Conservation (phyloP, 1,140 invertebrate genomes). For the Psix sp. region DNA sequence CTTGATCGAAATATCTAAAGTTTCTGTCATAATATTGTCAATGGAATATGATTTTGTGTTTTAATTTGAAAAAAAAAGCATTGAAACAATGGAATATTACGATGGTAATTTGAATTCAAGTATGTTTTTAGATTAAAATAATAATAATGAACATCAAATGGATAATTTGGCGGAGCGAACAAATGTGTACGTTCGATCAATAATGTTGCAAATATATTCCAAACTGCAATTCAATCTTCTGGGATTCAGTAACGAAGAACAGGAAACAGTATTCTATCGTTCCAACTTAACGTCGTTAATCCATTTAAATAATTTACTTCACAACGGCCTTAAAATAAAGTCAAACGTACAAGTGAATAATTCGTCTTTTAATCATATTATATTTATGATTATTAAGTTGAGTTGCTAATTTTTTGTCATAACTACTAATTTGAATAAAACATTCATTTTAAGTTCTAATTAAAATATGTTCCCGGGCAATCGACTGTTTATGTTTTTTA, state of each 20-base stretch:
- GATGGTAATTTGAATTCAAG: not conserved
- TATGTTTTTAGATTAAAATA: slow-evolving; percentile 32
- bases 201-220: slow-evolving; percentile 56
- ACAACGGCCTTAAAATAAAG: slow-evolving; percentile 52
- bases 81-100: no score
- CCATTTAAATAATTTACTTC: slow-evolving; percentile 63
- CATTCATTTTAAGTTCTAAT: no score
- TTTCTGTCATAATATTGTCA: no score
- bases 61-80: no score
- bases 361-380: slow-evolving; percentile 42
- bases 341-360: slow-evolving; percentile 56
- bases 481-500: no score
- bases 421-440: not conserved
- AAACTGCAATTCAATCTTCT: slow-evolving; percentile 58
- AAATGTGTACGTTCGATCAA: slow-evolving; percentile 43
- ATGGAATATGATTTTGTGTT: no score
- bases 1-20: no score
- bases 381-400: slow-evolving; percentile 42
- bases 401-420: slow-evolving; percentile 1
- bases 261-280: slow-evolving; percentile 55
- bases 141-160: slow-evolving; percentile 44
- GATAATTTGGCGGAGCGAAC: slow-evolving; percentile 37
- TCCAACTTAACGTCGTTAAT: slow-evolving; percentile 58
- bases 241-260: slow-evolving; percentile 57
- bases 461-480: no score